A percentile compares a stretch with the other conserved stretches of the same genome.
Conservation (phyloP, 2,888 invertebrate genomes). For the Molanna angustata region DNA sequence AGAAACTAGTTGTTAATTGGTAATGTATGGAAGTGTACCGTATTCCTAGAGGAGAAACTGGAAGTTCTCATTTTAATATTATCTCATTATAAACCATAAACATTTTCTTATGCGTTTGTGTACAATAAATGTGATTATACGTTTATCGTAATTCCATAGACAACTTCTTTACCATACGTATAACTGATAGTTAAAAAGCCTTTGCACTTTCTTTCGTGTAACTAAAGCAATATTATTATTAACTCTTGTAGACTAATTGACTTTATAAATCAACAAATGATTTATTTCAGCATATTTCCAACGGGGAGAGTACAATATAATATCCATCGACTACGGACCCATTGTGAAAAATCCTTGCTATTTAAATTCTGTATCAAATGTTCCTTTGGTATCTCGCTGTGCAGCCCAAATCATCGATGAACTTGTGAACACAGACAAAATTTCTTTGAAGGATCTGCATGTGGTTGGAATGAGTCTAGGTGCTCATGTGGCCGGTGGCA, state of each 20-base stretch:
- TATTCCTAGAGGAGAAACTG: too few species aligned
- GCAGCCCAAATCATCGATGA: constrained; percentile 56
- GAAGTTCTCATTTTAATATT: too few species aligned
- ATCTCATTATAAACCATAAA: too few species aligned
- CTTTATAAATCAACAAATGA: neutral
- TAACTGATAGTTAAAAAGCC: too few species aligned
- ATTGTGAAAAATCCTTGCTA: constrained; percentile 61
- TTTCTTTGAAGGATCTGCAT: constrained; percentile 52
- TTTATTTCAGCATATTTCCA: constrained; percentile 49
- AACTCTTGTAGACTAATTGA: neutral
- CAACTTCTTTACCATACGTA: too few species aligned
- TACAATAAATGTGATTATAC: too few species aligned
- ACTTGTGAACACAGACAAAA: constrained; percentile 45
- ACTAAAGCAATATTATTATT: too few species aligned
- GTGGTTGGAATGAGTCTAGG: constrained; percentile 65
- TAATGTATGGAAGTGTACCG: too few species aligned
- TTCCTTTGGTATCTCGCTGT: constrained; percentile 58
- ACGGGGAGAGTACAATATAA: constrained; percentile 57
- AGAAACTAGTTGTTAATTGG: too few species aligned
- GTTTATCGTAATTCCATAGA: too few species aligned
- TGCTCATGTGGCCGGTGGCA: constrained; percentile 57
- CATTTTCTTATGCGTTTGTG: too few species aligned
- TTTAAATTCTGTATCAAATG: constrained; percentile 55
- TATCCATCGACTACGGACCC: constrained; percentile 61
- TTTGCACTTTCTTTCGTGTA: too few species aligned